Percentiles rank a stretch among this genome's conserved stretches.
Conservation (phyloP, 2,888 invertebrate genomes). For the Kryphioiulus occultus region DNA sequence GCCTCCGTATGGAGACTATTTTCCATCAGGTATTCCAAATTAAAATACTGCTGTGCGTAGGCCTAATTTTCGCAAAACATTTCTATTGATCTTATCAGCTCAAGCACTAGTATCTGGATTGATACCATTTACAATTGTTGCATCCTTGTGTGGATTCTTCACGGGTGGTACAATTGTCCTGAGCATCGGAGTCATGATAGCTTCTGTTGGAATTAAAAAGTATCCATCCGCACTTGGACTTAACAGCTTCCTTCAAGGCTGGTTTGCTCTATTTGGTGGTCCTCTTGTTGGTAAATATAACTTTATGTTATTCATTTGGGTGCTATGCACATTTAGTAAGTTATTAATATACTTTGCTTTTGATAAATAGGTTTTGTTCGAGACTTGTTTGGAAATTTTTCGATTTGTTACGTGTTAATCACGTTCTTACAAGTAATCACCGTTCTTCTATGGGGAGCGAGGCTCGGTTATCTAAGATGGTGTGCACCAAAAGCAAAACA, state of each 20-base stretch:
- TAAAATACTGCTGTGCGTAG: too few species aligned
- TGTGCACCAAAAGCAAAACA: not conserved
- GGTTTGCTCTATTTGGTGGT: constrained; percentile 46
- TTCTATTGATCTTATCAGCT: not conserved
- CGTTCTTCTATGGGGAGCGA: not conserved
- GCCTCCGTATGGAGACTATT: too few species aligned
- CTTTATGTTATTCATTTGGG: not conserved
- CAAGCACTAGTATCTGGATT: constrained; percentile 41
- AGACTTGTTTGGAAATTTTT: constrained; percentile 35
- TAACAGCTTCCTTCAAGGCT: constrained; percentile 47
- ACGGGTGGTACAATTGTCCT: constrained; percentile 48
- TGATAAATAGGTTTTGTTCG: constrained; percentile 17
- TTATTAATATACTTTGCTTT: not conserved
- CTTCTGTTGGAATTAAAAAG: constrained; percentile 25
- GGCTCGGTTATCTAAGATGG: not conserved
- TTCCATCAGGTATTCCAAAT: too few species aligned
- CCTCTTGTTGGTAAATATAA: constrained; percentile 48
- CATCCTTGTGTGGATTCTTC: constrained; percentile 36
- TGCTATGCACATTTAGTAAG: not conserved
- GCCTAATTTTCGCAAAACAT: too few species aligned
- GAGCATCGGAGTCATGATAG: constrained; percentile 33
- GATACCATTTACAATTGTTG: constrained; percentile 20
- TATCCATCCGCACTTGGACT: constrained; percentile 46
- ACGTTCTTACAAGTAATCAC: not conserved
- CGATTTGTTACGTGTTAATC: constrained; percentile 17